Evolutionary conservation across 2,797 vertebrate genomes (phyloP), one percentile per base, ranked within the genome.

Genomic region (Pempheris klunzingeri): DNA sequence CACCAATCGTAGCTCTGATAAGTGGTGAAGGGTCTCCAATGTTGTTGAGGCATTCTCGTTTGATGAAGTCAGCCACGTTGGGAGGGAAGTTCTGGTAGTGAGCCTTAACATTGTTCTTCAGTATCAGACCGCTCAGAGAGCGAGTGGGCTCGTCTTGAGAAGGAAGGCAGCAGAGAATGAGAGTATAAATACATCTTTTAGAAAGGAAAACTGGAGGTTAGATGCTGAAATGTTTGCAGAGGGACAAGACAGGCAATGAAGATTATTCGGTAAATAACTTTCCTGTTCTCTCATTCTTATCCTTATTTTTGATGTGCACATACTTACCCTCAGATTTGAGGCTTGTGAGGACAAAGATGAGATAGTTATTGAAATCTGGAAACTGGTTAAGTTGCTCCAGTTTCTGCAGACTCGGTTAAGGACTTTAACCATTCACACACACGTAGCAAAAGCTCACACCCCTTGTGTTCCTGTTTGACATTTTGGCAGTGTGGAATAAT

Each of bases 281-380:
- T 47, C 2, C n/a, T 12, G 15, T 34, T 55, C 3, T 14, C 17
- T 30, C n/a, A 3, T 61, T 39, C 4, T 7, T 22, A 11, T 61
- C 4, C 1, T 44, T 30, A 5, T 24, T 26, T 62, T 30, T 20
- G 3, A 18, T 5, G 0, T 18, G 47, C 38, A 47, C 12, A 71
- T 43, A 88, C 90, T 7, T 92, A 97, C 97, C 97, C 90, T 98
- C 97, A 1, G 97, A 97, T 87, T 98, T 98, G 39, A 98, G 96
- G 80, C 97, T 96, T 0, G 97, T 98, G 75, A 98, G 94, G 59
- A 98, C 97, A 26, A 98, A 98, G 84, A 98, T 98, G 84, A 98
- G 92, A 94, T 98, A 98, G 91, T 98, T 98, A 93, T 98, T 98
- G 93, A 98, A 98, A 88, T 98, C 97, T 0, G 97, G 97, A 90